A percentile compares a stretch with the other conserved stretches of the same genome.
Conservation (phyloP, 2,113 vertebrate species). For the Brachyhypopomus occidentalis region DNA sequence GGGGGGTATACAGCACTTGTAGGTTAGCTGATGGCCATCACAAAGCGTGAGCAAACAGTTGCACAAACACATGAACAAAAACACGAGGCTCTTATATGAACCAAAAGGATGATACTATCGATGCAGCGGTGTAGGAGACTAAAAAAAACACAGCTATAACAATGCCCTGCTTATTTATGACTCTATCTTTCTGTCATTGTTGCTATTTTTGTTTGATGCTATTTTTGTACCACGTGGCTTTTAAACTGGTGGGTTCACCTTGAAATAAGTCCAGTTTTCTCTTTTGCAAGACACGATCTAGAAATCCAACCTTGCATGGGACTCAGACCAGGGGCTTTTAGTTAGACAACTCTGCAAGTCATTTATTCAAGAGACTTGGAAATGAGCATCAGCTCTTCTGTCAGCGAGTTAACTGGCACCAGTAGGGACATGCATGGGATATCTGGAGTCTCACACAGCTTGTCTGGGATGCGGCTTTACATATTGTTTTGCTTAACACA, state of each 20-base stretch:
- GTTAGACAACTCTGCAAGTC: conserved; percentile 51
- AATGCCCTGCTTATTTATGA: too few species aligned
- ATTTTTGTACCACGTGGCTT: background rate
- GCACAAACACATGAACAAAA: conserved; percentile 26
- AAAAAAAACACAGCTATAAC: too few species aligned
- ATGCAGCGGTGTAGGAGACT: background rate
- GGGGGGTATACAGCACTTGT: background rate
- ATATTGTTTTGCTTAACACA: conserved; percentile 57
- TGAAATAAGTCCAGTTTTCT: conserved; percentile 15
- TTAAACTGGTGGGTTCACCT: background rate
- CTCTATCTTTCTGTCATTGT: too few species aligned
- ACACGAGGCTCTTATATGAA: conserved; percentile 5
- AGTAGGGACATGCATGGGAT: conserved; percentile 45
- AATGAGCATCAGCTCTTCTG: conserved; percentile 42
- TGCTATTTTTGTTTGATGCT: background rate
- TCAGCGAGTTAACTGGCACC: conserved; percentile 49
- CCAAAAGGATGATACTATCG: background rate
- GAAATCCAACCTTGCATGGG: conserved; percentile 3
- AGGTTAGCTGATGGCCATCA: conserved; percentile 35
- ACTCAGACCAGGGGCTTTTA: conserved; percentile 40
- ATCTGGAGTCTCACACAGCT: conserved; percentile 33
- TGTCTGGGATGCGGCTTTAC: conserved; percentile 40
- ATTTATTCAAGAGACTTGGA: conserved; percentile 50
- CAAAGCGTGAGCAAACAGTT: conserved; percentile 22
- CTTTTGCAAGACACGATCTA: background rate